A percentile compares a stretch with the other conserved stretches of the same genome.
These are phyloP conservation scores for Drosophila testacea DNA, from an alignment of 2,888 invertebrate genomes.

Conservation along the genomic window DNA sequence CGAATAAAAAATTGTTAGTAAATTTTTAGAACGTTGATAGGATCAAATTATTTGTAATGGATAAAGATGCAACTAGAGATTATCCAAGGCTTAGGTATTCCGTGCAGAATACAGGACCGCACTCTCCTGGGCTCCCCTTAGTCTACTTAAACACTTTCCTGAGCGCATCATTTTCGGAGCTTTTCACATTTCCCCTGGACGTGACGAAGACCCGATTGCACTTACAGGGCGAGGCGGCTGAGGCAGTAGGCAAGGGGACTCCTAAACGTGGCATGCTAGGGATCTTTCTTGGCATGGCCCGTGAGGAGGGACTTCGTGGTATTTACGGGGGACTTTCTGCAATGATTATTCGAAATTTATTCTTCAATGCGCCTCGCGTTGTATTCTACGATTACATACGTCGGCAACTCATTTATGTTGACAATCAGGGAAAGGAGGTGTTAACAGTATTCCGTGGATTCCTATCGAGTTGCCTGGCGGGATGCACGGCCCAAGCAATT, in stretches of 20 bases:
- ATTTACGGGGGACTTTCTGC: constrained; percentile 52
- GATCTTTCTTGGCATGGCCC: constrained; percentile 23
- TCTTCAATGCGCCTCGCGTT: constrained; percentile 54
- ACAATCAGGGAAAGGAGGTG: constrained; percentile 23
- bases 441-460: constrained; percentile 9
- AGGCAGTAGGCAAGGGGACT: not conserved
- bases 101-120: not conserved
- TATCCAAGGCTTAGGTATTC: not conserved
- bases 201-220: constrained; percentile 33
- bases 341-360: constrained; percentile 45
- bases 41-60: constrained; percentile 12
- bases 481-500: constrained; percentile 42
- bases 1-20: no score
- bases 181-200: constrained; percentile 32
- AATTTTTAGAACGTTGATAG: not conserved
- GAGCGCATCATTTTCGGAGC: constrained; percentile 26
- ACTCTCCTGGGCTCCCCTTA: not conserved
- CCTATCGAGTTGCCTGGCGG: constrained; percentile 38
- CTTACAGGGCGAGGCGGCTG: constrained; percentile 28
- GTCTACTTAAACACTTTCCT: constrained; percentile 22
- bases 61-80: constrained; percentile 4
- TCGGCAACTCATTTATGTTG: constrained; percentile 9
- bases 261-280: constrained; percentile 15
- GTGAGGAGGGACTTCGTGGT: constrained; percentile 33
- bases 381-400: constrained; percentile 52